Evolutionary conservation across 2,797 vertebrate genomes (phyloP), one percentile per base, ranked within the genome.

Genomic region (Spinus pinus): DNA sequence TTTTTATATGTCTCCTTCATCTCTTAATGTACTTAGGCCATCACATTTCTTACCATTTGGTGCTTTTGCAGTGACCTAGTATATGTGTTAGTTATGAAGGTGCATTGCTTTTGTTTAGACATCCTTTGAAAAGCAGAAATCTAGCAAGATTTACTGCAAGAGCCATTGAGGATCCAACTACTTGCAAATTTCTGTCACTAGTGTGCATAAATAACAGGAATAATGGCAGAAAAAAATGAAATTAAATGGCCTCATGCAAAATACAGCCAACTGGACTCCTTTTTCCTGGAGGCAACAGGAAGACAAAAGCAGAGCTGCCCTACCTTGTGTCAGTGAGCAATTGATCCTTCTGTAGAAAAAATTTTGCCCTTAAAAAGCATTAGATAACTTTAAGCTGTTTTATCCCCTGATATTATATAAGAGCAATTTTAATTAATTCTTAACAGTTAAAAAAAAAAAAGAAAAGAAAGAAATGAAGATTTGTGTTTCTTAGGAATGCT

Each of bases 401-500:
- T 96, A 97, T 88, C 93, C 81, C 57, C 93, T 11, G 23, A 96
- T 97, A 97, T 97, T 94, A 96, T 97, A 96, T 97, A 95, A 96
- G 78, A 97, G 57, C 77, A 95, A 95, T 94, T 97, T 96, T 95
- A 96, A 97, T 97, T 97, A 97, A 95, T 98, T 97, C 96, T 97
- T 88, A 95, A 96, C 94, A 81, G 89, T 95, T 94, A 18, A 87
- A 89, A 96, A 94, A 83, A 82, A 66, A 92, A 30, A 37, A 46
- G 16, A 51, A 92, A 72, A 81, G 86, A 90, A 80, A 90, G 90
- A 96, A 96, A 97, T 96, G 93, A 97, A 97, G 93, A 95, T 97
- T 97, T 97, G 97, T 98, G 96, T 97, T 98, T 97, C 96, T 94
- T 95, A 97, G 97, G 97, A 98, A 98, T 98, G 97, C 96, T 97